Evolutionary conservation across 2,888 invertebrate genomes (phyloP), one percentile per base, ranked within the genome.

Genomic region (Poecilus cupreus): DNA sequence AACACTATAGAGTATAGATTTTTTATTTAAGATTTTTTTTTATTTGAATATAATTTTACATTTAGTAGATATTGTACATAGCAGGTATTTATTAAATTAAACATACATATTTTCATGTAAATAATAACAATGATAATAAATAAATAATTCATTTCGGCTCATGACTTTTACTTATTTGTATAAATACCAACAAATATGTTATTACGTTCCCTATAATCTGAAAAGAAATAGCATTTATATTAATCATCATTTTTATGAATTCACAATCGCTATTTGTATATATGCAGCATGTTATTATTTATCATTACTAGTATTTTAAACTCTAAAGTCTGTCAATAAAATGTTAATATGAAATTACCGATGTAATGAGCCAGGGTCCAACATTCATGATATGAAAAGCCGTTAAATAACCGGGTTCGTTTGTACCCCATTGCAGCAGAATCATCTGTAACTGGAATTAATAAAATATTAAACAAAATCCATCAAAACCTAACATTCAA

Each of bases 371-470:
- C 81, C 81, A 81, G 18, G 81, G 81, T 60, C 81, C 81, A 26
- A 81, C 75, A 64, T 81, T 72, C 74, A 81, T 81, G 11, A 81
- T 26, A 32, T 81, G 37, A 51, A 81, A 81, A 4, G 81, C 75
- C n/a, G 18, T 75, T 16, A 81, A 49, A 43, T 74, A 75, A 16
- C 72, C 80, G 6, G 60, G 46, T 10, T 81, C 81, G 24, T 4
- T 75, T 32, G 75, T 39, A 1, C 57, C 43, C 81, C 81, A 81
- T 32, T 81, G 81, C 11, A 81, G 18, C 20, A 81, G 8, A 16
- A 81, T 16, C 20, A 57, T 74, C 37, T 81, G 81, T 16, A 81
- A 26, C 81, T 81, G 32, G 54, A 80, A 81, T 6, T 46, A 60
- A 54, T 64, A 3, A 57, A 64, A 6, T 64, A 64, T 37, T 6